Base-by-base conservation (phyloP, 2,113 vertebrate species). In the Rhinoderma darwinii region DNA sequence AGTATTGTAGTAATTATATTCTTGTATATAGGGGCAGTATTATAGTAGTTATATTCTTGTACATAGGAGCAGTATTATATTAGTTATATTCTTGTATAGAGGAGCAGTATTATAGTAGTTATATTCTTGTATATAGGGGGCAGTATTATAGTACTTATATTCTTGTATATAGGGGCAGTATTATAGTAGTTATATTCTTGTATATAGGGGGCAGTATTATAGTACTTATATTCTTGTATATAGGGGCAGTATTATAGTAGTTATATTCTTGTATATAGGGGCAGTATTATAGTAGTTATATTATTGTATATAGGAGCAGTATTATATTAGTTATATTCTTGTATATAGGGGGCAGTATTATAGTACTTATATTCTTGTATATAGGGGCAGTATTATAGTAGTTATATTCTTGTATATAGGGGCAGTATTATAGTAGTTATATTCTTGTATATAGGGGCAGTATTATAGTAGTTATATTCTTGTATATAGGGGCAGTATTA, bases 381-480 rank as follows among this genome's bases (percentile, higher is more conserved):
- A 51, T 51, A 51, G 50, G 61, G 14, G 27, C 27, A 66, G 27
- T 66, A 66, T 66, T 66, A 66, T 66, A 66, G 61, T 32, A 66
- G 61, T 66, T 66, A 66, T 66, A 32, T 66, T 22, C 25, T 27
- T 27, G n/a, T 61, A 6, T 1, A n/a, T n/a, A 25, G 61, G 61
- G 4, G 63, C 32, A 70, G 30, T 70, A 70, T 70, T 70, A 70
- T 70, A 70, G 66, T 37, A 37, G 66, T 70, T 70, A 70, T 70
- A 70, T 70, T 30, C 9, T 70, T 30, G 66, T 70, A 12, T 1
- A 30, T 14, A 30, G 30, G n/a, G 3, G 66, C 32, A 70, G 66
- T 37, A 70, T 70, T 70, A 70, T 70, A 37, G 66, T 37, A 70
- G 66, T 70, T 70, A 70, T 70, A 70, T 70, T 12, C 54, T 59